Evolutionary conservation across 2,888 invertebrate species (phyloP), one percentile per base, ranked within the genome.

Genomic region (Pharmacophagus antenor): DNA sequence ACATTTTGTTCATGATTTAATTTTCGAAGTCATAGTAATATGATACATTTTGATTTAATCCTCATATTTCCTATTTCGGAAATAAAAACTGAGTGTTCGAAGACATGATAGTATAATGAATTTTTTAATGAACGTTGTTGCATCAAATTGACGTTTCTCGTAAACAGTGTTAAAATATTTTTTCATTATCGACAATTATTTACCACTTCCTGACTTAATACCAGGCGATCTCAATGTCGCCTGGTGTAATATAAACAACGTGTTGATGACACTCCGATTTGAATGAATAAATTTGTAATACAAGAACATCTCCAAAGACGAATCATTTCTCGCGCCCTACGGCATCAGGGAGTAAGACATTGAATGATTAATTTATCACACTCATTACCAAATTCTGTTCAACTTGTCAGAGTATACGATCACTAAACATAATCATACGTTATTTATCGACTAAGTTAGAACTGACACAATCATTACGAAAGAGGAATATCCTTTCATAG

Each of bases 361-460:
- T 74, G 64, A 42, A 25, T 67, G 67, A 76, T 83, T 85, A 84
- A 80, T 84, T 82, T 85, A 82, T 80, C 84, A 82, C 70, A 74
- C 73, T 77, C 75, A 72, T 79, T 77, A 77, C 79, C 70, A 70
- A 82, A 80, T 77, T 74, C 71, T 70, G 68, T 64, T 67, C 72
- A 70, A 69, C 69, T 71, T 70, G 70, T 73, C 73, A 72, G 71
- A 71, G 69, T 68, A 72, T 70, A 69, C 68, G 65, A 65, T 70
- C 68, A 65, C 76, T 77, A 76, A 76, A 70, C 71, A 70, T 69
- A 70, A 65, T 61, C 60, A 63, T 65, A 67, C 65, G 66, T 53
- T 21, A 58, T 50, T 42, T 60, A 66, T 41, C 41, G 47, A 51
- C 47, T 37, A 37, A 59, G 55, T 56, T 56, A 52, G 41, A 58